phyloP scores from a whole-genome alignment of 2,888 invertebrate genomes.

The Protodeltote pygarga region DNA sequence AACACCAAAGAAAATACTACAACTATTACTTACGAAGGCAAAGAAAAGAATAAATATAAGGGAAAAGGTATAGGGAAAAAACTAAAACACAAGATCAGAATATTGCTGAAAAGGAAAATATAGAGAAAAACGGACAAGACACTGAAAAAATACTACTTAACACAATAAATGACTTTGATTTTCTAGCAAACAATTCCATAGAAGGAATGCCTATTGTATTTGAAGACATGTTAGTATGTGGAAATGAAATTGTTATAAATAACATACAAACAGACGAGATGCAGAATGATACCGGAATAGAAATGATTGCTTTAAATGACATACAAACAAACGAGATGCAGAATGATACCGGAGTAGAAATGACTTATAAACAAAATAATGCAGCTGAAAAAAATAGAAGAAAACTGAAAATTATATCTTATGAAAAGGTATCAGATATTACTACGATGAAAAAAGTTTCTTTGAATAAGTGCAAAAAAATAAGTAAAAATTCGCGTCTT shows the following conservation, averaged over 20 bases:
- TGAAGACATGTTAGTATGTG: constrained; percentile 28
- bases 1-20: constrained; percentile 24
- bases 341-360: constrained; percentile 21
- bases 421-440: constrained; percentile 28
- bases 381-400: constrained; percentile 19
- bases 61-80: constrained; percentile 28
- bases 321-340: constrained; percentile 13
- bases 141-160: constrained; percentile 29
- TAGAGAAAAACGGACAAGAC: constrained; percentile 20
- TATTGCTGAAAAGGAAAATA: constrained; percentile 26
- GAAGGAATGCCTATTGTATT: constrained; percentile 28
- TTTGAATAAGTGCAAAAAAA: constrained; percentile 22
- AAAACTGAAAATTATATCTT: constrained; percentile 25
- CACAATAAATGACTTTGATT: constrained; percentile 27
- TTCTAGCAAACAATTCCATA: constrained; percentile 26
- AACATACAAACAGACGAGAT: constrained; percentile 14
- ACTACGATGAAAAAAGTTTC: constrained; percentile 22
- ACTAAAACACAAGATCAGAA: constrained; percentile 29
- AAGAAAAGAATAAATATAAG: constrained; percentile 26
- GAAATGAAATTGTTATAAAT: constrained; percentile 30
- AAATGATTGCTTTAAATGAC: constrained; percentile 13
- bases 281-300: constrained; percentile 12
- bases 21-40: constrained; percentile 20
- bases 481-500: constrained; percentile 18
- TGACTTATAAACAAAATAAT: constrained; percentile 23